A percentile compares a stretch with the other conserved stretches of the same genome.
Conservation (phyloP, 2,113 vertebrate genomes). For the Poeciliopsis prolifica region DNA sequence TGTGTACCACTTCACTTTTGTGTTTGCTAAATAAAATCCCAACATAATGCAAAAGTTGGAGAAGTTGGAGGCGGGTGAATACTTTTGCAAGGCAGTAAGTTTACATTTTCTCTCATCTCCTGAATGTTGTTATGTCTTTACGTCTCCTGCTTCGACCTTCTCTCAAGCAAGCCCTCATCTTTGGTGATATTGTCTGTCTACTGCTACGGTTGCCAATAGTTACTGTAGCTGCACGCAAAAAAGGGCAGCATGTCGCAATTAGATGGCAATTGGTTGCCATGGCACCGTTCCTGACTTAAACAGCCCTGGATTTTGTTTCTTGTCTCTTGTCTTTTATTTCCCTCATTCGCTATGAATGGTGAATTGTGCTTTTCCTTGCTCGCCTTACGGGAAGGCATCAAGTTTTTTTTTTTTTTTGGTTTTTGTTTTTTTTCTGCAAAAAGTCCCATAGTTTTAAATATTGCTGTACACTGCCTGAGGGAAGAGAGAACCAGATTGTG, state of each 20-base stretch:
- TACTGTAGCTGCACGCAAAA: slow-evolving; percentile 74
- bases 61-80: neutral
- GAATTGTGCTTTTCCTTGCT: slow-evolving; percentile 66
- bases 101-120: slow-evolving; percentile 4
- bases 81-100: too few relatives aligned
- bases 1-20: neutral
- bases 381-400: slow-evolving; percentile 69
- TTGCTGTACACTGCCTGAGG: slow-evolving; percentile 57
- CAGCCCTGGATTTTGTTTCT: slow-evolving; percentile 72
- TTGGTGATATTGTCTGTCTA: slow-evolving; percentile 50
- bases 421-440: slow-evolving; percentile 18
- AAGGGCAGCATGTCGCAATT: slow-evolving; percentile 72
- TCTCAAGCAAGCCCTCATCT: slow-evolving; percentile 45
- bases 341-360: slow-evolving; percentile 67
- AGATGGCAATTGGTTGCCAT: slow-evolving; percentile 85
- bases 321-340: slow-evolving; percentile 46
- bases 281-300: slow-evolving; percentile 73
- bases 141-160: slow-evolving; percentile 36
- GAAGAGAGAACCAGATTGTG: slow-evolving; percentile 18
- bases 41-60: neutral
- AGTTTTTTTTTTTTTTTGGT: slow-evolving; percentile 17
- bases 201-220: slow-evolving; percentile 77
- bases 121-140: slow-evolving; percentile 2
- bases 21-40: neutral
- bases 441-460: slow-evolving; percentile 54